phyloP scores from a whole-genome alignment of 2,797 vertebrate species.

The Platalea minor region DNA sequence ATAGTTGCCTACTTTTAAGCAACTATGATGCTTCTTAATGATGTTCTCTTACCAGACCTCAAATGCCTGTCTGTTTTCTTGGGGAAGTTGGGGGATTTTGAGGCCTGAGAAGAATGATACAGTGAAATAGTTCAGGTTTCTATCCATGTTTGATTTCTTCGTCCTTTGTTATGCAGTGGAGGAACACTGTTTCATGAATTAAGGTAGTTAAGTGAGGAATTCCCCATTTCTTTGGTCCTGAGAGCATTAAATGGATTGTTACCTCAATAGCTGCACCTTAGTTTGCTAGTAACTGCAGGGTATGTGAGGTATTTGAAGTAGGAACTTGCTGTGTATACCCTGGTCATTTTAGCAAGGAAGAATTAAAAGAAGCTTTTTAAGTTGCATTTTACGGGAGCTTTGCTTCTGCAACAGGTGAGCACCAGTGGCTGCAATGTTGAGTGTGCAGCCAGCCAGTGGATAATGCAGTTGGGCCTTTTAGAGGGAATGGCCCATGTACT shows the following conservation, averaged over 20 bases:
- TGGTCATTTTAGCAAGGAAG: not conserved
- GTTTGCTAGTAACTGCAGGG: not conserved
- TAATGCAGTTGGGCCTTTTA: not conserved
- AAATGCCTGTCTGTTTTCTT: not conserved
- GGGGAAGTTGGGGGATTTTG: not conserved
- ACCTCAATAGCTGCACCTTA: not conserved
- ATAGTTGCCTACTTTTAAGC: not conserved
- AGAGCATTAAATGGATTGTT: not conserved
- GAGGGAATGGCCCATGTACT: not conserved
- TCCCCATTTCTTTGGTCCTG: not conserved
- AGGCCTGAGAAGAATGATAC: not conserved
- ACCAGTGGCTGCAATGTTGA: not conserved
- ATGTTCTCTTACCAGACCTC: not conserved
- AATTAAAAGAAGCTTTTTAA: not conserved
- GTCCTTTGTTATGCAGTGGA: not conserved
- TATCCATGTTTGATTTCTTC: not conserved
- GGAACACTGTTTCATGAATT: not conserved
- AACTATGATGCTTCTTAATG: not conserved
- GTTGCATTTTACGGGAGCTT: not conserved
- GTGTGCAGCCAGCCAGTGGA: too few relatives aligned
- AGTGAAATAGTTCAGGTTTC: not conserved
- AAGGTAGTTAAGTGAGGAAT: not conserved
- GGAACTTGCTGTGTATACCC: not conserved
- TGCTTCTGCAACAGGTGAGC: not conserved
- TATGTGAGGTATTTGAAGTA: not conserved